Base-by-base conservation (phyloP, 2,888 invertebrate species). In the Trachelus iudaicus region DNA sequence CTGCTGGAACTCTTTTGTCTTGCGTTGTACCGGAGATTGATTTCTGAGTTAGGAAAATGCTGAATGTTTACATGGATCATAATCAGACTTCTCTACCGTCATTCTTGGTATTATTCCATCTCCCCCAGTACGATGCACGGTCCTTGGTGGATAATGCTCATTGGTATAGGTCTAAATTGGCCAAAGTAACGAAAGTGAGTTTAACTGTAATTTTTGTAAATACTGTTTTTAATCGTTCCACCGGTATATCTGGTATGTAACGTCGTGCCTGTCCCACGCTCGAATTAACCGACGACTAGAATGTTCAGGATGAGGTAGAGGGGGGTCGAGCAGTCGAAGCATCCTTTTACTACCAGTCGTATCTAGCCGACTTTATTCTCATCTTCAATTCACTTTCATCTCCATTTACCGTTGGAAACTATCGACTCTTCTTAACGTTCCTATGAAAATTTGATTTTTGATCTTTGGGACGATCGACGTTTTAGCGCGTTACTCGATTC, bases 311-410 rank as follows among this genome's bases (percentile, higher is more conserved):
- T 23, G 56, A 6, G 0, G 56, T 9, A 4, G 33, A 31, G 11
- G 11, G 30, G 3, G 31, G 3, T 0, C n/a, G 12, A 31, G 71
- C 12, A 30, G 33, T 30, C 15, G 71, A 31, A 13, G 0, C 71
- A 71, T 71, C 71, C 71, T 71, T 31, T 71, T 71, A 71, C 71
- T 34, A 33, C 11, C 56, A 56, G 56, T 56, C 56, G 56, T 56
- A 23, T 23, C 56, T 56, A 56, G 9, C 9, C 56, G 56, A 23
- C 56, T 56, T 56, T 15, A 23, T 56, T 23, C 56, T 56, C 56
- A 56, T 56, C 56, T 23, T 56, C 77, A 81, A 78, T 81, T 83
- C 85, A 85, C 85, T 86, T 86, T 86, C 86, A 85, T 85, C 85
- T 83, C 76, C 81, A 71, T 15, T 56, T 56, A 23, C 56, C 56